Evolutionary conservation across 2,797 vertebrate genomes (phyloP).

Genomic region (Pseudocheirus occidentalis): DNA sequence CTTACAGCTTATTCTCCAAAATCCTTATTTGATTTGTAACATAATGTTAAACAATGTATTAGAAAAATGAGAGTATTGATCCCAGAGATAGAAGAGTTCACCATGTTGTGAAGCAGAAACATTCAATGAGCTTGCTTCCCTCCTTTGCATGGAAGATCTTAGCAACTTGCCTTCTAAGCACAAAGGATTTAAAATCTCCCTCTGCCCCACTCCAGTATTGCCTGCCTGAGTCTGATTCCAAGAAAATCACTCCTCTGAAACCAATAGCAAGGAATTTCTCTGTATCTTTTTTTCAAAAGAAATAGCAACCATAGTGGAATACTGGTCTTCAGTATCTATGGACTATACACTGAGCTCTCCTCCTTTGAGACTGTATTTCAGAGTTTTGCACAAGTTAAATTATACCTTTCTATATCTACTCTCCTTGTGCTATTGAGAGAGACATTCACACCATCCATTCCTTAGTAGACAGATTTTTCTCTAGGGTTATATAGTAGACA

Average conservation of each 20-base stretch:
- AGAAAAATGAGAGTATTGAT: slow-evolving; percentile 4
- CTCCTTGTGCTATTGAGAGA: not conserved
- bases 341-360: not conserved
- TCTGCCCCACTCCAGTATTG: not conserved
- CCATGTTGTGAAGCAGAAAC: not conserved
- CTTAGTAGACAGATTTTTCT: not conserved
- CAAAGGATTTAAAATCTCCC: not conserved
- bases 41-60: not conserved
- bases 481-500: not conserved
- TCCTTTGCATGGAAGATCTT: not conserved
- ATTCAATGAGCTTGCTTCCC: not conserved
- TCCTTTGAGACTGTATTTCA: not conserved
- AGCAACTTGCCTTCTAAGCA: not conserved
- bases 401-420: not conserved
- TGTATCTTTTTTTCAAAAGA: not conserved
- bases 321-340: not conserved
- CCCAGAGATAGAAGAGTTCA: not conserved
- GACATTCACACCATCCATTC: not conserved
- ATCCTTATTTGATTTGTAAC: slow-evolving; percentile 1
- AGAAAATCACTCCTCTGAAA: not conserved
- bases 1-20: not conserved
- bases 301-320: not conserved
- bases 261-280: not conserved
- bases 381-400: not conserved
- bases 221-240: not conserved